phyloP scores from a whole-genome alignment of 2,797 vertebrate species.

The Neosilurus hyrtlii region DNA sequence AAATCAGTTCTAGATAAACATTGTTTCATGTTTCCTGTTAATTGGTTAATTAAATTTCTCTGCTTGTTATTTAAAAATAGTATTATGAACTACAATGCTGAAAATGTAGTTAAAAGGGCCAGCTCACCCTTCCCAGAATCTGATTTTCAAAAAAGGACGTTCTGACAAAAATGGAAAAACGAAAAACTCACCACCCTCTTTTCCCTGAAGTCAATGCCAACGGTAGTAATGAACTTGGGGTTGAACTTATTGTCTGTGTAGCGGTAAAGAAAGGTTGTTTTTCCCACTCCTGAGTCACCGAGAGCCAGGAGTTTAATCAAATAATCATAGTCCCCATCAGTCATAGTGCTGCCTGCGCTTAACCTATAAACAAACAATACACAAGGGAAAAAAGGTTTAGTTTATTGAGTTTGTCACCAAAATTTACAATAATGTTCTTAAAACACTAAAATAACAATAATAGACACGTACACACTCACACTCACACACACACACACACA shows the following conservation, averaged over 20 bases:
- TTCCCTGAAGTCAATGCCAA: constrained; percentile 97
- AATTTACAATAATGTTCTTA: too few relatives aligned
- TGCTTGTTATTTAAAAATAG: background rate
- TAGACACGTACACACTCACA: too few relatives aligned
- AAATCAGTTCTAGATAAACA: background rate
- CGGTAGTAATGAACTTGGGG: constrained; percentile 95
- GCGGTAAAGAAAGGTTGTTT: constrained; percentile 95
- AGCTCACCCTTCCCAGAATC: too few relatives aligned
- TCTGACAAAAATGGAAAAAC: background rate
- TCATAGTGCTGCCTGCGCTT: constrained; percentile 79
- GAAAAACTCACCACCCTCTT: constrained; percentile 86
- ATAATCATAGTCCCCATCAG: constrained; percentile 96
- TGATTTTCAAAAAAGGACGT: too few relatives aligned
- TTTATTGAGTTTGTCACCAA: too few relatives aligned
- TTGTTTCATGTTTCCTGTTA: background rate
- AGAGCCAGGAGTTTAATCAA: constrained; percentile 97
- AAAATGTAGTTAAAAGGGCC: background rate
- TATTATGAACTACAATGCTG: background rate
- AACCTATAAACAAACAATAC: constrained; percentile 64
- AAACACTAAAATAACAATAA: too few relatives aligned
- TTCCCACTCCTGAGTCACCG: constrained; percentile 95
- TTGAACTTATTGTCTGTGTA: constrained; percentile 97
- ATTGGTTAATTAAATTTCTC: background rate
- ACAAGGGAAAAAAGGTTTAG: background rate
- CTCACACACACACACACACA: too few relatives aligned